Evolutionary conservation across 2,888 invertebrate genomes (phyloP).

Genomic region (Melipona bicolor): DNA sequence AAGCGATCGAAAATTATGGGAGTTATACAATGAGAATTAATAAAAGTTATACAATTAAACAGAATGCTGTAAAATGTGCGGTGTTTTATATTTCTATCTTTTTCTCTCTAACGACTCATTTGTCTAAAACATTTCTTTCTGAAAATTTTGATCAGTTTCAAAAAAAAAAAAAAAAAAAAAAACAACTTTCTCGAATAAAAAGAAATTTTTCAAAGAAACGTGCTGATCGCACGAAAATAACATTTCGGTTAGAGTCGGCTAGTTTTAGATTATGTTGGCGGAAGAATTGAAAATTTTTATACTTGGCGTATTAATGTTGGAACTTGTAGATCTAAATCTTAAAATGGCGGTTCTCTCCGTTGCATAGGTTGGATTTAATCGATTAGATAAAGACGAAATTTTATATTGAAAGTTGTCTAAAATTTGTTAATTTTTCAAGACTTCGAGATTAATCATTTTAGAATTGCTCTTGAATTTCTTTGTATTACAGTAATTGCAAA

Average conservation of each 20-base stretch:
- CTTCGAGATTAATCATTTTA: not conserved
- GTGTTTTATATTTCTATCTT: slow-evolving; percentile 41
- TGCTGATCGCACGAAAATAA: not conserved
- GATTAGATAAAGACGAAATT: slow-evolving; percentile 1
- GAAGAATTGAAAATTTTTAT: slow-evolving; percentile 20
- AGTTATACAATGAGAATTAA: slow-evolving; percentile 50
- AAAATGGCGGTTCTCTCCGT: slow-evolving; percentile 4
- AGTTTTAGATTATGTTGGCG: not conserved
- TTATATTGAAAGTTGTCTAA: slow-evolving; percentile 1
- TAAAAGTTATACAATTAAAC: slow-evolving; percentile 57
- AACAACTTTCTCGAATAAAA: not conserved
- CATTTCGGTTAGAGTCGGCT: not conserved
- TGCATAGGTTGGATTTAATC: not conserved
- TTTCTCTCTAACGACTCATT: slow-evolving; percentile 5
- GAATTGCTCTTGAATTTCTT: not conserved
- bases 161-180: not conserved
- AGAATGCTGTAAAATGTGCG: slow-evolving; percentile 36
- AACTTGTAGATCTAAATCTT: slow-evolving; percentile 1
- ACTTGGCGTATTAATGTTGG: not conserved
- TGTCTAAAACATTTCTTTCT: not conserved
- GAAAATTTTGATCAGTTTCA: not conserved
- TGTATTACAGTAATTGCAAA: not conserved
- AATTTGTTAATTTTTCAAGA: not conserved
- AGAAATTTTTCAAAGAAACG: not conserved
- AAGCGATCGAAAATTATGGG: slow-evolving; percentile 38